phyloP scores from a whole-genome alignment of 2,797 vertebrate species.

The Myotis planiceps region DNA sequence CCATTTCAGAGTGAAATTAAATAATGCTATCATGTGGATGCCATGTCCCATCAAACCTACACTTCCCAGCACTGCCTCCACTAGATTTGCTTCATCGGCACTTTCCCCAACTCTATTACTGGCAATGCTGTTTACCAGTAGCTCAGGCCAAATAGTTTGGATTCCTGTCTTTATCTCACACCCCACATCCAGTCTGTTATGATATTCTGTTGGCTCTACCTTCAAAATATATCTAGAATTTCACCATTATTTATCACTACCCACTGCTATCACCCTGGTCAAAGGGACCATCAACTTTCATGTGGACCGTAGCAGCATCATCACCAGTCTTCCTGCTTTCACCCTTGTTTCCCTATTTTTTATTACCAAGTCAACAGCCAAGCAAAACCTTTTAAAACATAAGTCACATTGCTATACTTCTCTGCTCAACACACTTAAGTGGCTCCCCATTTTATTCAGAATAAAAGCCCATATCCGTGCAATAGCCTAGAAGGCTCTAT shows the following conservation, averaged over 20 bases:
- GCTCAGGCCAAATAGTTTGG: not conserved
- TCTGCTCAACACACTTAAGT: not conserved
- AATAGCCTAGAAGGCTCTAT: not conserved
- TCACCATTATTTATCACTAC: not conserved
- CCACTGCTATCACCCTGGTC: not conserved
- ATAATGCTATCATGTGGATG: not conserved
- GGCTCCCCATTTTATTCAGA: not conserved
- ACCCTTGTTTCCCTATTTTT: not conserved
- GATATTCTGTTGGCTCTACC: not conserved
- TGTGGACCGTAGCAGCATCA: not conserved
- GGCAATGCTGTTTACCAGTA: not conserved
- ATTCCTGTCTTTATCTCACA: constrained; percentile 38
- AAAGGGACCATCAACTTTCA: not conserved
- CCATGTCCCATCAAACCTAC: not conserved
- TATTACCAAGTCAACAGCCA: not conserved
- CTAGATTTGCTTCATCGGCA: not conserved
- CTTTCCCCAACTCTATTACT: not conserved
- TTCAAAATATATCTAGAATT: constrained; percentile 1
- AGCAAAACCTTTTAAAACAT: not conserved
- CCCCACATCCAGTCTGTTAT: not conserved
- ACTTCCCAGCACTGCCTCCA: not conserved
- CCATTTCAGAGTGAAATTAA: not conserved
- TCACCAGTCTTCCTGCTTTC: not conserved
- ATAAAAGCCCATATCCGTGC: not conserved
- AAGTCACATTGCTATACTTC: not conserved